These are phyloP conservation scores for Tachycineta bicolor DNA, from an alignment of 2,113 vertebrate genomes.

Conservation along the genomic window DNA sequence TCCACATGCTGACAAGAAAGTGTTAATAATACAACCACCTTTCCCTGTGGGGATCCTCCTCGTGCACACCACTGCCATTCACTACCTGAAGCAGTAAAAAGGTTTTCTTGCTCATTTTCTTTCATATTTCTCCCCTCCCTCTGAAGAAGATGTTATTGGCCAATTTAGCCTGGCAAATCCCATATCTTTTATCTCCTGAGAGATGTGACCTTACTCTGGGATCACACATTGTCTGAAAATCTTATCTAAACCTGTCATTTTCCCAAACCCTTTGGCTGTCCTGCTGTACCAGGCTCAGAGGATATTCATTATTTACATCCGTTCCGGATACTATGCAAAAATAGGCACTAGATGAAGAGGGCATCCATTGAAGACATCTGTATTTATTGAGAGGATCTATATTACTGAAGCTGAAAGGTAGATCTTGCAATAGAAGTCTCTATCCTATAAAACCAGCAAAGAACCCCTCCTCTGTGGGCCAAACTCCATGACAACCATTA, in stretches of 20 bases:
- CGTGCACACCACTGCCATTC: rapidly evolving
- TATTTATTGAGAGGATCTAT: background rate
- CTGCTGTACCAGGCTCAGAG: background rate
- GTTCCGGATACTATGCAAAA: background rate
- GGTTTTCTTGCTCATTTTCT: background rate
- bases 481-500: background rate
- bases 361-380: background rate
- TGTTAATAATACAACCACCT: too few relatives aligned
- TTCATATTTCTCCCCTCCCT: background rate
- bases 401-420: background rate
- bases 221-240: background rate
- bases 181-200: background rate
- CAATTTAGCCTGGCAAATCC: background rate
- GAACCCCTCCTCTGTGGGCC: background rate
- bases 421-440: background rate
- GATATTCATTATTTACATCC: background rate
- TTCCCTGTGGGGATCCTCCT: background rate
- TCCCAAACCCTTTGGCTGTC: background rate
- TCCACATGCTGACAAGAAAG: background rate
- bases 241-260: background rate
- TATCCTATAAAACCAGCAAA: background rate
- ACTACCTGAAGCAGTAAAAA: background rate
- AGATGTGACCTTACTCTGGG: background rate
- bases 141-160: background rate
- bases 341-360: background rate